Evolutionary conservation across 2,797 vertebrate species (phyloP).

Genomic region (Spinus pinus): DNA sequence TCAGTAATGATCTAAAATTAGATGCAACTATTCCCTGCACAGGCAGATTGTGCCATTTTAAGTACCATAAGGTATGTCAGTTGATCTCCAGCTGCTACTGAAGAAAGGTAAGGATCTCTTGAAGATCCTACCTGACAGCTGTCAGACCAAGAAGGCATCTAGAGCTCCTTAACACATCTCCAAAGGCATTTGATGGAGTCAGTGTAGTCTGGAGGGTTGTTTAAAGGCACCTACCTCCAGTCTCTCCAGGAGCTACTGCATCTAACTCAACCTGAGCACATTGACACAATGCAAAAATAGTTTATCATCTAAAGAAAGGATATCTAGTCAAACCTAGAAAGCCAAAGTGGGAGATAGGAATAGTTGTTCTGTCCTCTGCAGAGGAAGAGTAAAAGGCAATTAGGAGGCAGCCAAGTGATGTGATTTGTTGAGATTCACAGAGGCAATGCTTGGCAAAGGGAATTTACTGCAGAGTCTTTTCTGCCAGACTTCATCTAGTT

Average conservation of each 20-base stretch:
- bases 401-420: not conserved
- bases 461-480: not conserved
- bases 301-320: not conserved
- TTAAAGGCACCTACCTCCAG: not conserved
- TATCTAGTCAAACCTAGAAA: not conserved
- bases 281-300: not conserved
- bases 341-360: not conserved
- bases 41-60: not conserved
- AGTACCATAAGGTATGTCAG: not conserved
- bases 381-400: not conserved
- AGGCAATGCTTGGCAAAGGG: not conserved
- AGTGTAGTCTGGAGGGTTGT: not conserved
- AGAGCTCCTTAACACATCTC: not conserved
- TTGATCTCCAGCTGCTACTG: not conserved
- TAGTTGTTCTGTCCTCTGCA: not conserved
- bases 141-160: not conserved
- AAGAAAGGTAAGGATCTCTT: not conserved
- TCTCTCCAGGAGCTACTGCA: not conserved
- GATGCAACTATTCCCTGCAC: not conserved
- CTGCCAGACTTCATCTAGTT: not conserved
- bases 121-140: not conserved
- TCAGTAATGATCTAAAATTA: not conserved
- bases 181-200: not conserved
- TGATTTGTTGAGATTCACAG: not conserved
- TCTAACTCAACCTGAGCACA: not conserved